These are phyloP conservation scores for Enteromius thamalakanensis DNA, from an alignment of 2,797 vertebrate genomes.

Conservation along the genomic window DNA sequence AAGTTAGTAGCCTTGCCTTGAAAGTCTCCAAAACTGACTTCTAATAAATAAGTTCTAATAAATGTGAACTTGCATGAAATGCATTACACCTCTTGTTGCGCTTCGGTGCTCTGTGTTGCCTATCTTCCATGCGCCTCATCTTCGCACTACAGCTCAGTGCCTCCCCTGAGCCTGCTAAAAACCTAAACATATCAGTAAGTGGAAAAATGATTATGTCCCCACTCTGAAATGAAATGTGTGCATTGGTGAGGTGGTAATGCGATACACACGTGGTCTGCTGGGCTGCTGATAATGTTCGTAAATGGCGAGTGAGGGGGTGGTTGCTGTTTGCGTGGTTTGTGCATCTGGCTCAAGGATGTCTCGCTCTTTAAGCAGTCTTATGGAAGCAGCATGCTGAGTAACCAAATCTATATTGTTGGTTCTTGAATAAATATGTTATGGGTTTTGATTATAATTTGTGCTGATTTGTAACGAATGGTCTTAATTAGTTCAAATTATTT, in stretches of 20 bases:
- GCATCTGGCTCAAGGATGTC: conserved; percentile 35
- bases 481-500: neutral
- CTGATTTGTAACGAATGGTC: neutral
- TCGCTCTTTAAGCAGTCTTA: conserved; percentile 12
- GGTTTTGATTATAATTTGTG: neutral
- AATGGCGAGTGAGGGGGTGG: conserved; percentile 43
- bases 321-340: conserved; percentile 33
- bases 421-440: neutral
- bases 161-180: conserved; percentile 5
- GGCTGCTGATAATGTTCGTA: conserved; percentile 38
- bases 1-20: neutral
- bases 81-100: too few relatives aligned
- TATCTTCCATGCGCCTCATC: neutral
- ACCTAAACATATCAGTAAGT: conserved; percentile 26
- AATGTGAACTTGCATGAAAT: neutral
- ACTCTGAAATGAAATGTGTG: conserved; percentile 21
- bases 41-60: neutral
- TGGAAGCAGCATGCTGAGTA: conserved; percentile 31
- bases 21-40: neutral
- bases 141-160: conserved; percentile 5
- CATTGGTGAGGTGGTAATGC: conserved; percentile 14
- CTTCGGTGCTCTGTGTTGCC: too few relatives aligned
- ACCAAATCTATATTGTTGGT: conserved; percentile 3
- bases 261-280: neutral
- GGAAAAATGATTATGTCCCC: conserved; percentile 29